Evolutionary conservation across 1,140 invertebrate genomes (phyloP), one percentile per base, ranked within the genome.

Genomic region (Elymnias hypermnestra): DNA sequence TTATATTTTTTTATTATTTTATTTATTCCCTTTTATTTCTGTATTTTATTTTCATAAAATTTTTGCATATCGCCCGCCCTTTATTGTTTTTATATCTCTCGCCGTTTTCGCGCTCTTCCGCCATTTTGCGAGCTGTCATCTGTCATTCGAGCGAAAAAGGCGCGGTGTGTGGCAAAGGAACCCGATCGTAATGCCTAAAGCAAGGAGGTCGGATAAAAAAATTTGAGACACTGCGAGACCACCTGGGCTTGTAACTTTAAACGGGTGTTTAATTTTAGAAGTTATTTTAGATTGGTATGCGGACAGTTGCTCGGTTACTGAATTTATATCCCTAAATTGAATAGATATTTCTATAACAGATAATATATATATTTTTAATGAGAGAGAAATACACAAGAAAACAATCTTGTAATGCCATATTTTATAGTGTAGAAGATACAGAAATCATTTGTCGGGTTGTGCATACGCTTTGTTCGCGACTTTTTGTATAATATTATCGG

Each of bases 1-100:
- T 86, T 87, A 82, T 84, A 73, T 73, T 82, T 83, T 83, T 75
- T 83, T 85, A 81, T 85, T 83, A 76, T 83, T 81, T 85, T 85
- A 82, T 85, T 83, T 83, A 76, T 81, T 75, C 63, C 63, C 59
- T 58, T 67, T 76, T 74, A 76, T 76, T 72, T 53, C 61, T 63
- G 62, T 74, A 69, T 84, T 81, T 84, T 81, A 82, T 83, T 78
- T 77, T 76, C 70, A 63, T 65, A 65, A 79, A 79, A 72, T 73
- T 82, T 78, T 77, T 72, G 73, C 74, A 79, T 79, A 67, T 66
- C 58, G 58, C 49, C 35, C 51, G 45, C 44, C 58, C 53, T 52
- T 66, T 70, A 74, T 71, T 77, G 69, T 72, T 72, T 76, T 66
- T 70, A 63, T 62, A 28, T 54, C 38, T 41, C 23, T 13, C 39